phyloP scores from a whole-genome alignment of 2,888 invertebrate species.

The Phalera bucephala region DNA sequence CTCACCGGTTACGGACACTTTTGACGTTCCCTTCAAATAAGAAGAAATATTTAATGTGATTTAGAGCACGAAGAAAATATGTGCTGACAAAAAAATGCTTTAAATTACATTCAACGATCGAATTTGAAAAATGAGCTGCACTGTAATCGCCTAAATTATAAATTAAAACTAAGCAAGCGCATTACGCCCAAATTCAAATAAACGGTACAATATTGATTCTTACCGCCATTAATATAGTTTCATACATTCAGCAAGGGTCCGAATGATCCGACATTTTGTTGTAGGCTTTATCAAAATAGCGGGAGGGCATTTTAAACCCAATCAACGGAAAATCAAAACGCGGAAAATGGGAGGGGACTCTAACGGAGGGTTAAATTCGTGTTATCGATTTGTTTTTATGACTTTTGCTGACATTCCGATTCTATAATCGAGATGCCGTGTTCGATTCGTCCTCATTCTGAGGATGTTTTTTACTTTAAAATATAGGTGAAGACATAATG shows the following conservation, averaged over 20 bases:
- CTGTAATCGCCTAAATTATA: no score
- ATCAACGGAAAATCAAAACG: conserved; percentile 81
- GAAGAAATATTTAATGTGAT: no score
- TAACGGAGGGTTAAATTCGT: conserved; percentile 77
- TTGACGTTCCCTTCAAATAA: no score
- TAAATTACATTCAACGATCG: no score
- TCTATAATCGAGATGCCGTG: conserved; percentile 41
- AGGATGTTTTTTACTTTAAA: conserved; percentile 10
- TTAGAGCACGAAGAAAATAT: no score
- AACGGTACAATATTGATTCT: conserved; percentile 31
- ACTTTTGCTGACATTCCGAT: conserved; percentile 69
- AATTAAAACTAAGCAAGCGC: no score
- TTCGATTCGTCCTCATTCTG: conserved; percentile 25
- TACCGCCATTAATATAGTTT: conserved; percentile 37
- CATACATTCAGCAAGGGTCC: conserved; percentile 53
- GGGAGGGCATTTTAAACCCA: conserved; percentile 77
- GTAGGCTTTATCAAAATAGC: conserved; percentile 69
- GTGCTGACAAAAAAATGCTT: no score
- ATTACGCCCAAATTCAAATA: no score
- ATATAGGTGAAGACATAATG: conserved; percentile 19
- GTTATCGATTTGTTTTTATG: conserved; percentile 79
- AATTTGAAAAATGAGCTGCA: no score
- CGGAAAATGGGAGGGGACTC: conserved; percentile 76
- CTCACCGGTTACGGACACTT: no score
- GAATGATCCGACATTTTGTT: conserved; percentile 57